Base-by-base conservation (phyloP, 2,888 invertebrate species). In the Pandemis cinnamomeana region DNA sequence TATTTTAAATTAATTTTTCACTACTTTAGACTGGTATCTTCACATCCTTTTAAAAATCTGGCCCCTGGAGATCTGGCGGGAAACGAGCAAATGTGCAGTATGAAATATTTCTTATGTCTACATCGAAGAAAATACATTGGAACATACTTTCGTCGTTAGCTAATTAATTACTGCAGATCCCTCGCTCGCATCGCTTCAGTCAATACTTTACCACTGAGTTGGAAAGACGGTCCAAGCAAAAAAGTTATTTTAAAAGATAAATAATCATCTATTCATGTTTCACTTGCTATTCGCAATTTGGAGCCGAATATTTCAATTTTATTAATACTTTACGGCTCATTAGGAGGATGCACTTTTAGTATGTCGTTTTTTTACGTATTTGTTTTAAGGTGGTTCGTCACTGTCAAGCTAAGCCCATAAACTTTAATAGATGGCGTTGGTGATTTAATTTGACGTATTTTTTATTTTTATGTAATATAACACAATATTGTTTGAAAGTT, bases 291-390 rank as follows among this genome's bases (percentile, higher is more conserved):
- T 67, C 27, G 51, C 51, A 61, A 51, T 44, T 11, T 71, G 42
- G 41, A 61, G 61, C 51, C 42, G 51, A 67, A 71, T 67, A 60
- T 60, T 67, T 48, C 66, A 42, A 70, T n/a, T n/a, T n/a, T n/a
- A n/a, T 60, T 48, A 48, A 58, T 58, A n/a, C n/a, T 64, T 64
- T 60, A 61, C 61, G 41, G 41, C 41, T 44, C 51, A 67, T 41
- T 20, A 66, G 58, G 20, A 61, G 13, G 42, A 58, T 51, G 71
- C 71, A 61, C 7, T 36, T 36, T 36, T 2, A 36, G 27, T 36
- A 36, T n/a, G n/a, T n/a, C n/a, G n/a, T n/a, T n/a, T 51, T 51
- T n/a, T n/a, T 11, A 48, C 10, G 10, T n/a, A 2, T 51, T 5
- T 51, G n/a, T 51, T n/a, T 51, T 51, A 51, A 51, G 1, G 20